A percentile compares a stretch with the other conserved stretches of the same genome.
These are phyloP conservation scores for Zapornia atra DNA, from an alignment of 2,113 vertebrate species.

Conservation along the genomic window DNA sequence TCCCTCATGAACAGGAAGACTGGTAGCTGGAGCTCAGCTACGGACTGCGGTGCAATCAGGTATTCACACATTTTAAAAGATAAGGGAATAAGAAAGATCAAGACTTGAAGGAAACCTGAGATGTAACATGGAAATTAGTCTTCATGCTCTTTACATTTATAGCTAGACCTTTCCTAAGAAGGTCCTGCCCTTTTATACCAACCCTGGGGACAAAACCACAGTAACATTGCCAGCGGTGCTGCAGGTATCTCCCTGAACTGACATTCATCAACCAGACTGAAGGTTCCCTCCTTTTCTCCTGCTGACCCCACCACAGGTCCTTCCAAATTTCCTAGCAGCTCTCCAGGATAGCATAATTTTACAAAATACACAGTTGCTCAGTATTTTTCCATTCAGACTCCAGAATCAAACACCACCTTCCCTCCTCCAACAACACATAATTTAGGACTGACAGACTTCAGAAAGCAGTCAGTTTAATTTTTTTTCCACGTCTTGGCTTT, in stretches of 20 bases:
- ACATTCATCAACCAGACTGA: background rate
- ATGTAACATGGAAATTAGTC: background rate
- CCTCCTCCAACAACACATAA: background rate
- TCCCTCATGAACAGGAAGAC: background rate
- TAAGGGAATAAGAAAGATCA: background rate
- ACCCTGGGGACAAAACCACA: background rate
- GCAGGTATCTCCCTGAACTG: background rate
- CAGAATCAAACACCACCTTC: background rate
- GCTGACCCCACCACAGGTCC: background rate
- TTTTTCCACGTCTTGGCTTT: background rate
- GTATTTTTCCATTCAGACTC: background rate
- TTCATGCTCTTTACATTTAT: background rate
- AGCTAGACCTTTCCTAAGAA: background rate
- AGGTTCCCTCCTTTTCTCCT: background rate
- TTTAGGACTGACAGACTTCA: background rate
- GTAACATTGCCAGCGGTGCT: background rate
- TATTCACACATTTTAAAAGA: background rate
- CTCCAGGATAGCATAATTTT: background rate
- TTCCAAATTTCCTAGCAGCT: background rate
- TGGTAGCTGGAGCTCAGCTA: background rate
- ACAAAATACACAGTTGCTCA: background rate
- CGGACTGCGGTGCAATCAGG: background rate
- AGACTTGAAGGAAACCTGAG: background rate
- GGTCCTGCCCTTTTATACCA: background rate
- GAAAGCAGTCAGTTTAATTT: background rate